Evolutionary conservation across 1,140 invertebrate genomes (phyloP), one percentile per base, ranked within the genome.

Genomic region (Orius insidiosus): DNA sequence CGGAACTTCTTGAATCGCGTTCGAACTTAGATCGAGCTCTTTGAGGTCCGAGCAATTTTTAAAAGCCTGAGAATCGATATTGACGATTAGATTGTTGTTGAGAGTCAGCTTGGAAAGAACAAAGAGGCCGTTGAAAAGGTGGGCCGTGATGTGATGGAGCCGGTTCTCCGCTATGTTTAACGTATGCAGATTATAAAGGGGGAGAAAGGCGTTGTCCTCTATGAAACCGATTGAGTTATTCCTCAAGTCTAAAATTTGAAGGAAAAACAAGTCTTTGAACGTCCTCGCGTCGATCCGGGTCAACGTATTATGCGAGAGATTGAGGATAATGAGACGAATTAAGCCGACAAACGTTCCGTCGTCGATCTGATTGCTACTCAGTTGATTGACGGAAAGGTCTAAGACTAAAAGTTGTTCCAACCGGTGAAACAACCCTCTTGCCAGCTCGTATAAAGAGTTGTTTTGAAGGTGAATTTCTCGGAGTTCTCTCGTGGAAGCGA

Each of bases 41-140:
- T 85, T 85, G n/a, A 93, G 65, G 54, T 83, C 82, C 3, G 84
- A 87, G 57, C 84, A 84, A 63, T 89, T 95, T 62, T 76, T 77
- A 57, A 92, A 92, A n/a, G 88, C 79, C 53, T 81, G 75, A 8
- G 72, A 65, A 59, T 88, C 81, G 48, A 92, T 72, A 50, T 67
- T 75, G n/a, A 76, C 73, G 10, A 93, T 74, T 45, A 78, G 65
- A 66, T 92, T 92, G 51, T 83, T 81, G 55, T 86, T 86, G 1
- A 90, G 64, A 7, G 79, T 85, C 10, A 92, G 65, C 60, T 85
- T 82, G 53, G 75, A 84, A 5, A 90, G 63, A 11, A 87, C 80
- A 61, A 80, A 84, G 13, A 88, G 64, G 1, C 85, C 85, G 59
- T 87, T 85, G 61, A 90, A 85, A 34, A 87, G 68, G 46, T 79